phyloP scores from a whole-genome alignment of 2,797 vertebrate genomes.

The Sebastes vulpes region DNA sequence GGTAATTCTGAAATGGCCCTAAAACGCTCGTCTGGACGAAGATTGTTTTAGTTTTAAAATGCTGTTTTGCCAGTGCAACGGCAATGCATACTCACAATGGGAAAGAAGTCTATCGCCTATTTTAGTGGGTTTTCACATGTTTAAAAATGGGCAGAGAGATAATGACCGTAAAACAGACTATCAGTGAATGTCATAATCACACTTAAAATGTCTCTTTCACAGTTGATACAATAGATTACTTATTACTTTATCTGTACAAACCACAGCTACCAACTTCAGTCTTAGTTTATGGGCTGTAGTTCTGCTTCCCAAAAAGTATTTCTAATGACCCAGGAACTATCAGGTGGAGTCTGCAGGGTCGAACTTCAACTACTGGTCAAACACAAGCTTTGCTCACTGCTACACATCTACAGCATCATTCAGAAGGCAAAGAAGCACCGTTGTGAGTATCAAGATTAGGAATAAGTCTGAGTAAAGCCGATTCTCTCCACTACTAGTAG shows the following conservation, averaged over 20 bases:
- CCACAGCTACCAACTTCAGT: not conserved
- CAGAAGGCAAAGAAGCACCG: not conserved
- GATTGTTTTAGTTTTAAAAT: accelerated
- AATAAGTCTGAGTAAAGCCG: too few relatives aligned
- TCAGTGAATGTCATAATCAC: not conserved
- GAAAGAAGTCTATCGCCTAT: too few relatives aligned
- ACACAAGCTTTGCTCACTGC: not conserved
- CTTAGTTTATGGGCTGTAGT: not conserved
- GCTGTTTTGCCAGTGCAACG: too few relatives aligned
- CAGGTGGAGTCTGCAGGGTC: too few relatives aligned
- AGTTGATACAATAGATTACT: not conserved
- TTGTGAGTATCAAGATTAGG: not conserved
- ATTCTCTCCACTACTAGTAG: too few relatives aligned
- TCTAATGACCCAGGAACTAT: too few relatives aligned
- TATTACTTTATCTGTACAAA: not conserved
- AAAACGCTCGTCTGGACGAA: too few relatives aligned
- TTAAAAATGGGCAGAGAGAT: too few relatives aligned
- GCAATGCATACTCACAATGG: accelerated
- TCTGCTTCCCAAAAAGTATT: not conserved
- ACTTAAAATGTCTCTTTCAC: not conserved
- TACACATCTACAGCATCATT: not conserved
- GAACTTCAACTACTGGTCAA: not conserved
- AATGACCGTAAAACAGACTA: not conserved
- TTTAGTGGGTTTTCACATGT: too few relatives aligned
- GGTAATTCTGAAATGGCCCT: too few relatives aligned